These are phyloP conservation scores for Phylloscopus whistleri DNA, from an alignment of 2,113 vertebrate genomes.

Conservation along the genomic window DNA sequence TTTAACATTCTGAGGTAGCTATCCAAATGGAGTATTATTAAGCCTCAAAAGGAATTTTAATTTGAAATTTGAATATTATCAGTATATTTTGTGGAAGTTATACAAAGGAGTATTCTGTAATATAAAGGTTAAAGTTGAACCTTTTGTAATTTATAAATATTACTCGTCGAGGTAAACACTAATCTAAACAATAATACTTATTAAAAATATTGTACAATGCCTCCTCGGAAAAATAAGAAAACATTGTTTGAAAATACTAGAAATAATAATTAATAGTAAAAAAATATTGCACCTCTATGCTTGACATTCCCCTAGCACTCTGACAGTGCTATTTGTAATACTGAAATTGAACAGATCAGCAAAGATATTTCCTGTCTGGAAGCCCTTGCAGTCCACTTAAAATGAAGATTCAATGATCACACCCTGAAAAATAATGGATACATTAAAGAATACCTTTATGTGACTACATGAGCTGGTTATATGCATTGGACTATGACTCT, in stretches of 20 bases:
- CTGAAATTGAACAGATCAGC: not conserved
- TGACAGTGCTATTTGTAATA: not conserved
- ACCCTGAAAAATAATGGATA: not conserved
- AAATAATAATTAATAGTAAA: not conserved
- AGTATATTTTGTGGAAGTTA: not conserved
- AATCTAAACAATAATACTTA: not conserved
- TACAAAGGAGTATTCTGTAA: not conserved
- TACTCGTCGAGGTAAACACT: not conserved
- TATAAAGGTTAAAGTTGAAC: not conserved
- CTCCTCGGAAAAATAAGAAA: not conserved
- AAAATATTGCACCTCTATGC: not conserved
- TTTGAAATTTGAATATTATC: not conserved
- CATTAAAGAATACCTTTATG: not conserved
- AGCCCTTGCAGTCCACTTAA: not conserved
- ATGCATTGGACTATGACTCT: not conserved
- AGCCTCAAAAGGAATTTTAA: not conserved
- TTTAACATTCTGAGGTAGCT: not conserved
- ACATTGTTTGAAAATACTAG: not conserved
- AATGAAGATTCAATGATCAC: not conserved
- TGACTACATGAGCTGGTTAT: not conserved
- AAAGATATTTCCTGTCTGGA: not conserved
- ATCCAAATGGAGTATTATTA: not conserved
- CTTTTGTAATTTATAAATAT: not conserved
- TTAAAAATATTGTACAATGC: not conserved
- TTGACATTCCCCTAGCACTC: not conserved